A percentile compares a stretch with the other conserved stretches of the same genome.
These are phyloP conservation scores for Hippocampus guttulatus DNA, from an alignment of 2,113 vertebrate genomes.

Conservation along the genomic window DNA sequence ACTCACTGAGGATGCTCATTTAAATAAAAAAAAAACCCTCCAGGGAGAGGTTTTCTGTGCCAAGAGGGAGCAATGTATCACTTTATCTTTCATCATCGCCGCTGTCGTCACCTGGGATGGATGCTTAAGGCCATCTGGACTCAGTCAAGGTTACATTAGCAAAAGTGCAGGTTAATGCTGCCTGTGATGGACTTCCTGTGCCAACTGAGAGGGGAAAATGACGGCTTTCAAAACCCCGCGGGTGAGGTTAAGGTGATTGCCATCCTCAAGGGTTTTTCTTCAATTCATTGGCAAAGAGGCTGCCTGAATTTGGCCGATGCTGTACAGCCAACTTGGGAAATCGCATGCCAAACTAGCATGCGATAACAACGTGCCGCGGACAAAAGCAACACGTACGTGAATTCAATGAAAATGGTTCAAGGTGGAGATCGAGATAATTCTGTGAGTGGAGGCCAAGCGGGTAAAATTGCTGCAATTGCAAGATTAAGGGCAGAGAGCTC, in stretches of 20 bases:
- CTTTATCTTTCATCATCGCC: neutral
- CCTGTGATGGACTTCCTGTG: conserved; percentile 8
- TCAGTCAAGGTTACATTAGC: conserved; percentile 18
- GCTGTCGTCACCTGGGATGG: neutral
- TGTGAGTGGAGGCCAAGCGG: conserved; percentile 44
- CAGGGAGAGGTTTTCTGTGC: conserved; percentile 4
- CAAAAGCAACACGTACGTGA: conserved; percentile 12
- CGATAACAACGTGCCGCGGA: neutral
- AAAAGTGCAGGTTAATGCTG: conserved; percentile 12
- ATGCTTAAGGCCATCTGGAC: neutral
- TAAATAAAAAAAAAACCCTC: neutral
- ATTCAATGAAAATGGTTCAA: conserved; percentile 9
- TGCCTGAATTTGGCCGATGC: conserved; percentile 5
- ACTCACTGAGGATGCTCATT: conserved; percentile 8
- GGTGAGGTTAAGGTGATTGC: conserved; percentile 23
- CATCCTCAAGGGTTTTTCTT: conserved; percentile 1
- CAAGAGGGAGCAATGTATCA: conserved; percentile 7
- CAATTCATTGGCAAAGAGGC: neutral
- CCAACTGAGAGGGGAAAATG: conserved; percentile 28
- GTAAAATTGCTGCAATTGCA: conserved; percentile 50
- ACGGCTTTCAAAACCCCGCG: conserved; percentile 18
- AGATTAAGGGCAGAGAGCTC: conserved; percentile 38
- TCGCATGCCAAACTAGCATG: conserved; percentile 9
- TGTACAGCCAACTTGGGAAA: conserved; percentile 29
- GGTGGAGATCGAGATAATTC: neutral